These are phyloP conservation scores for Amphipoea lucens DNA, from an alignment of 2,888 invertebrate species.

Conservation along the genomic window DNA sequence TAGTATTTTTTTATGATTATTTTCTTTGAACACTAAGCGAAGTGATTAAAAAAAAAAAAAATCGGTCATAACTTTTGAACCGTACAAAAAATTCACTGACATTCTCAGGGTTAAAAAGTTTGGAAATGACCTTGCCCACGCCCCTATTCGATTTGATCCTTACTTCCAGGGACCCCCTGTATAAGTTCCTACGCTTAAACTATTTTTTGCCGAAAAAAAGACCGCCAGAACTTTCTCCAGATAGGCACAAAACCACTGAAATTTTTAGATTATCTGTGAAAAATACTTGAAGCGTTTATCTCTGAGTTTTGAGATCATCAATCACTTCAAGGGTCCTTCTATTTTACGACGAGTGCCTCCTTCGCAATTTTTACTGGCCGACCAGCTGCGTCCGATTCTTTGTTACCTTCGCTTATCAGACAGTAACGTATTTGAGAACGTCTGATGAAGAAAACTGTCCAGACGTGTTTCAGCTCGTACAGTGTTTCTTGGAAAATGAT, in stretches of 20 bases:
- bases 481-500: not conserved
- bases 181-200: not conserved
- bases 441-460: conserved; percentile 19
- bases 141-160: too few relatives aligned
- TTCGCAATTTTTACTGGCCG: conserved; percentile 52
- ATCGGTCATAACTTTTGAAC: too few relatives aligned
- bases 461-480: not conserved
- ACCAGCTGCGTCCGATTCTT: conserved; percentile 49
- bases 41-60: too few relatives aligned
- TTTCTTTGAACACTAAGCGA: too few relatives aligned
- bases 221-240: conserved; percentile 11
- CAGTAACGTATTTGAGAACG: conserved; percentile 34
- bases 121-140: too few relatives aligned
- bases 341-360: conserved; percentile 54
- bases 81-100: too few relatives aligned
- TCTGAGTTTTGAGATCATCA: conserved; percentile 56
- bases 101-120: too few relatives aligned
- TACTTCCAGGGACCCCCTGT: too few relatives aligned
- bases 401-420: conserved; percentile 48
- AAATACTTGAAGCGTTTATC: conserved; percentile 52
- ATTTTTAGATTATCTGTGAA: conserved; percentile 44
- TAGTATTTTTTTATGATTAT: too few relatives aligned
- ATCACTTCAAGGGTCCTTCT: conserved; percentile 47
- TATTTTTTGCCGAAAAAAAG: conserved; percentile 14
- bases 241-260: conserved; percentile 4